Evolutionary conservation across 92 coral and sea anemone genomes (phyloP).

Genomic region (Montipora capitata): DNA sequence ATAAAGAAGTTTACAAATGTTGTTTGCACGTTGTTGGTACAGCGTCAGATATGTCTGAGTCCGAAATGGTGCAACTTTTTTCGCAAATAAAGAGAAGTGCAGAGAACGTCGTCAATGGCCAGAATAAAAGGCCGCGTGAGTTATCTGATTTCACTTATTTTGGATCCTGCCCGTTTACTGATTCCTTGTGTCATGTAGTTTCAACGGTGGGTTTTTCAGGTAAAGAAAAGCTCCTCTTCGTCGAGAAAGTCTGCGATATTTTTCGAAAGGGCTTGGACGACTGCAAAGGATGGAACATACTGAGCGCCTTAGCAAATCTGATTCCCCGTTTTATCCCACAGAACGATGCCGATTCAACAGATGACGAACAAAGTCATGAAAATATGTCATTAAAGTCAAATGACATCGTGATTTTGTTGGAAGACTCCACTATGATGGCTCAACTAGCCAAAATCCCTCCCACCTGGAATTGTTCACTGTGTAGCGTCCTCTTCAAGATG

Average conservation of each 20-base stretch:
- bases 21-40: not conserved
- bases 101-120: not conserved
- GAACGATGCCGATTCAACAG: not conserved
- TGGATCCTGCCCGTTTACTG: too few relatives aligned
- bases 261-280: not conserved
- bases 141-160: too few relatives aligned
- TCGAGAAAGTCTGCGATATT: not conserved
- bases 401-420: not conserved
- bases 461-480: not conserved
- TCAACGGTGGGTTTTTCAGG: not conserved
- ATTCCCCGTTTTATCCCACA: not conserved
- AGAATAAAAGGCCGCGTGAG: too few relatives aligned
- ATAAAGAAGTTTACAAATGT: not conserved
- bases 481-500: not conserved
- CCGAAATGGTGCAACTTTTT: not conserved
- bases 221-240: not conserved
- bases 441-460: not conserved
- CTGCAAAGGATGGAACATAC: not conserved
- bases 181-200: not conserved
- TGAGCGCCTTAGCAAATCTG: not conserved
- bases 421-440: not conserved
- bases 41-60: conserved; percentile 5
- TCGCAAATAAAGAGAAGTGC: not conserved
- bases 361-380: too few relatives aligned
- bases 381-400: not conserved